Base-by-base conservation (phyloP, 2,888 invertebrate genomes). In the Epirrhoe alternata region DNA sequence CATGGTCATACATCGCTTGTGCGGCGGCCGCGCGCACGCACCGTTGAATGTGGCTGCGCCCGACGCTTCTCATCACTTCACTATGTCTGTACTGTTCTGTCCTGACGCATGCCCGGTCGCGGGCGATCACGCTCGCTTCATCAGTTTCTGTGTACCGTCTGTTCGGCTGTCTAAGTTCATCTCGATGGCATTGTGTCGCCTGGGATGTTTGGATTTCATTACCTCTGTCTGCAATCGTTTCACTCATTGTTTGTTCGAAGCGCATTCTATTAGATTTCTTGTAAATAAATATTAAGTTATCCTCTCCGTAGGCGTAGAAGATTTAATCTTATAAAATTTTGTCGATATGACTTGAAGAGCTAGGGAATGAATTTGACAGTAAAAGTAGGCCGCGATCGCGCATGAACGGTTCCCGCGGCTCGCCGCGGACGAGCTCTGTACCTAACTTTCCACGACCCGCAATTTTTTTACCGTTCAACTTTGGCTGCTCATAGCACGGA, bases 11-110 rank as follows among this genome's bases (percentile, higher is more conserved):
- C 90, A 90, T 92, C 87, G 92, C 92, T 92, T 92, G 91, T 89
- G 90, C 92, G 88, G 87, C 89, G 90, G 89, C 91, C 91, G 90
- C 87, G 89, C 90, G 89, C 90, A 87, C 92, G 90, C 91, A 88
- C 89, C 91, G 91, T 90, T 92, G 85, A 88, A 91, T 92, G 92
- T 92, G 92, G 92, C 92, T 92, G 92, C 90, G 92, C 92, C 92
- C 92, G 92, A 92, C 81, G 92, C 92, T 92, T 93, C 84, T 92
- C 92, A 92, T 92, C 89, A 90, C 90, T 91, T 93, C 92, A 92
- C 92, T 92, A 88, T 90, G 89, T 92, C 90, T 92, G 91, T 92
- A 83, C 92, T 91, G 91, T 87, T 83, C 90, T 92, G 90, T 92
- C 90, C 92, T 87, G 92, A 92, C 89, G 92, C 92, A 92, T 92